Percentiles rank a stretch among this genome's conserved stretches.
Conservation (phyloP, 2,113 vertebrate species). For the Limnothrissa miodon region DNA sequence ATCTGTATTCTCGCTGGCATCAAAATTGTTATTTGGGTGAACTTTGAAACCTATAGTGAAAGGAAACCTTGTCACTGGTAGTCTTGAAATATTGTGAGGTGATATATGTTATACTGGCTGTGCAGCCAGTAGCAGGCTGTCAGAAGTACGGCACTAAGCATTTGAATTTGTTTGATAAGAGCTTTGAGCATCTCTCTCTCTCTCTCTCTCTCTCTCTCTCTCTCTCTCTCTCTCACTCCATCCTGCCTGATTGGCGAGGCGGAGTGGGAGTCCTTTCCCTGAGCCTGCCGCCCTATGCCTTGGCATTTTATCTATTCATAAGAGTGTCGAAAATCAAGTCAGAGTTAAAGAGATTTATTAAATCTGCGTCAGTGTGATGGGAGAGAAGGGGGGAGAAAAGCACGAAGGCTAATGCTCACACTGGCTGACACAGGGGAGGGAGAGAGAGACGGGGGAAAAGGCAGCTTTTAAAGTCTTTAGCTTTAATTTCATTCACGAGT, state of each 20-base stretch:
- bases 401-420: slow-evolving; percentile 83
- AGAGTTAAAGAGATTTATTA: slow-evolving; percentile 78
- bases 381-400: slow-evolving; percentile 62
- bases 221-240: background rate
- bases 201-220: slow-evolving; percentile 5
- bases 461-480: slow-evolving; percentile 75
- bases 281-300: slow-evolving; percentile 37
- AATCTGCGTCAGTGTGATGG: slow-evolving; percentile 70
- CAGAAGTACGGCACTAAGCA: background rate
- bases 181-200: background rate
- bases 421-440: slow-evolving; percentile 71
- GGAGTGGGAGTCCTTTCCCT: slow-evolving; percentile 37
- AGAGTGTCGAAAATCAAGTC: slow-evolving; percentile 82
- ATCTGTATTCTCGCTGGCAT: background rate
- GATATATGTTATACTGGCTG: background rate
- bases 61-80: background rate
- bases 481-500: slow-evolving; percentile 82
- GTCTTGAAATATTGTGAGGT: background rate
- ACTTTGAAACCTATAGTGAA: background rate
- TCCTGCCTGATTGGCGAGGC: background rate
- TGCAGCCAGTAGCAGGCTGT: background rate
- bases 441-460: slow-evolving; percentile 70
- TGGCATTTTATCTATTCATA: slow-evolving; percentile 86
- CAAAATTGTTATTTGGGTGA: background rate
- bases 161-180: background rate